Conservation (phyloP, 2,888 invertebrate genomes). For the Ophion slaviceki region DNA sequence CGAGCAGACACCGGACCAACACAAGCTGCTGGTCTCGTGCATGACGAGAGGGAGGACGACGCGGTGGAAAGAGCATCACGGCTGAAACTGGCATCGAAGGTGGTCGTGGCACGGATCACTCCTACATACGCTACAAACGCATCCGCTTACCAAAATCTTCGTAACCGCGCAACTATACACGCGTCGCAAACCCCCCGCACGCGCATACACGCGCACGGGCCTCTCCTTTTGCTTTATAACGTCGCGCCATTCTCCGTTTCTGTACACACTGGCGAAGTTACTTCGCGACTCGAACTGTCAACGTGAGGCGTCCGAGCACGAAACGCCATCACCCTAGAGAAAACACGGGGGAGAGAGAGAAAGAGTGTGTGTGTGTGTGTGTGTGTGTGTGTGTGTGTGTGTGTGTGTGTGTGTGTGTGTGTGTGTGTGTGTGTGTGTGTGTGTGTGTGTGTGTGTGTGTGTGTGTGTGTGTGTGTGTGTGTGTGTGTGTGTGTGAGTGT, state of each 20-base stretch:
- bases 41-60: slow-evolving; percentile 16
- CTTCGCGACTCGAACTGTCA: slow-evolving; percentile 51
- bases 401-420: no score
- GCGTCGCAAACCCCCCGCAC: background rate
- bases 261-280: slow-evolving; percentile 26
- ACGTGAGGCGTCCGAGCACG: slow-evolving; percentile 38
- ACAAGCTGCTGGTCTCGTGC: background rate
- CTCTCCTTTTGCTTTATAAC: slow-evolving; percentile 37
- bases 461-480: no score
- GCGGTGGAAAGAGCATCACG: slow-evolving; percentile 26
- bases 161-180: background rate
- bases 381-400: no score
- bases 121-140: slow-evolving; percentile 22
- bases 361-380: background rate
- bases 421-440: no score
- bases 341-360: slow-evolving; percentile 10
- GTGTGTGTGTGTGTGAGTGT: no score
- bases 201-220: background rate
- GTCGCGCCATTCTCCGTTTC: slow-evolving; percentile 38
- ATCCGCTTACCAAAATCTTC: slow-evolving; percentile 35
- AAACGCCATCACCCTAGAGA: slow-evolving; percentile 37
- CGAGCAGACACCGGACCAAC: background rate
- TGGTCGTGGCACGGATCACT: slow-evolving; percentile 47
- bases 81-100: slow-evolving; percentile 51
- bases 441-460: no score